Evolutionary conservation across 2,888 invertebrate species (phyloP), one percentile per base, ranked within the genome.

Genomic region (Temnothorax rugatulus): DNA sequence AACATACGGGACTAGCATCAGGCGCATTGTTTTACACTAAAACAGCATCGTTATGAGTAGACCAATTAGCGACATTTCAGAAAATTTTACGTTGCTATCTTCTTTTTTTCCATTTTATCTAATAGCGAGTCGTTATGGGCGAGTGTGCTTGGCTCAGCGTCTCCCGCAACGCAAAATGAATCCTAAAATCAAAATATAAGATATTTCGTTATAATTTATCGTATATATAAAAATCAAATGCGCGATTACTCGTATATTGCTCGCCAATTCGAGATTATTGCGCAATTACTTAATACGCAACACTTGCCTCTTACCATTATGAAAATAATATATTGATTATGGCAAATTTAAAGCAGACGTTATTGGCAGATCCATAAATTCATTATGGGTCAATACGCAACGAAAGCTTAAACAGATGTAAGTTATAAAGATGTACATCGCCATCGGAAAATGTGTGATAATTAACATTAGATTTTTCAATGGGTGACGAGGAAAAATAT

Each of bases 381-480:
- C 8, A 38, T 76, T 15, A 9, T 50, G 2, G 52, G 18, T 66
- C 25, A 50, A 13, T 74, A 73, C 11, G 7, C 21, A 0, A 34
- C 7, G 7, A 34, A 34, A 57, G 13, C 44, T 59, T n/a, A 63
- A 44, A 5, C 34, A 25, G 25, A 66, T 66, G 25, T 38, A 74
- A 59, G 29, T 0, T 29, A 18, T 18, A 18, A 25, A 76, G 21
- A 75, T 64, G 8, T 8, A n/a, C 13, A n/a, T 74, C n/a, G 29
- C 8, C 15, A 54, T 15, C 15, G 34, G 34, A 50, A 64, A 50
- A 47, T 11, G n/a, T 44, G 41, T n/a, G 44, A 41, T 18, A 34
- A 34, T 34, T 34, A 34, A 34, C 34, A 50, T 66, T 75, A 64
- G 15, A 59, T 57, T 57, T 73, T 59, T 41, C 34, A 73, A 0